phyloP scores from a whole-genome alignment of 2,888 invertebrate genomes.

The Phania funesta region DNA sequence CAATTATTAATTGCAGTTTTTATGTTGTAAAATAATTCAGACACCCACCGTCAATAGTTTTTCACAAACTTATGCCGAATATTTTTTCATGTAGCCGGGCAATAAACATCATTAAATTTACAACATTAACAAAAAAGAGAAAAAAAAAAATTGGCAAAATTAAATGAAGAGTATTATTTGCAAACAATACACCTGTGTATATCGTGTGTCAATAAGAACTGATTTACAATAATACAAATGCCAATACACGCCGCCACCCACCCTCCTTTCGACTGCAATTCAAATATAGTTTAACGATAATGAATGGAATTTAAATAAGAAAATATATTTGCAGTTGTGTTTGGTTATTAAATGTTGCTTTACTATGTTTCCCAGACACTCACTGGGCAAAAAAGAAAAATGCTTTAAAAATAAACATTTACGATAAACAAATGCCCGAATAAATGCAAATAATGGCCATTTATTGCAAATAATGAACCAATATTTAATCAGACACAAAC shows the following conservation, averaged over 20 bases:
- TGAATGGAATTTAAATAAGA: background rate
- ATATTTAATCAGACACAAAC: constrained; percentile 63
- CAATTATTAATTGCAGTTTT: constrained; percentile 42
- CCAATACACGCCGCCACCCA: background rate
- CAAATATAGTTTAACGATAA: constrained; percentile 4
- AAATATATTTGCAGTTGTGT: constrained; percentile 11
- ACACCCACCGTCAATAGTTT: background rate
- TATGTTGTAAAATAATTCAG: background rate
- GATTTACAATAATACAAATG: constrained; percentile 42
- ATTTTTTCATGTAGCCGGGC: background rate
- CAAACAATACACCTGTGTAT: constrained; percentile 52
- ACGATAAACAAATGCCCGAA: constrained; percentile 39
- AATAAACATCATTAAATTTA: constrained; percentile 55
- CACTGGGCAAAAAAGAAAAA: background rate
- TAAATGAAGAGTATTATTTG: constrained; percentile 20
- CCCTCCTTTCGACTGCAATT: background rate
- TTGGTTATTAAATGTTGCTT: constrained; percentile 27
- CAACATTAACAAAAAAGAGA: background rate
- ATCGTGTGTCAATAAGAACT: constrained; percentile 63
- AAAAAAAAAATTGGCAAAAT: background rate
- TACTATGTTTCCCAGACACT: background rate
- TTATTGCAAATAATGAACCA: constrained; percentile 67
- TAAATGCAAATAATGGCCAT: constrained; percentile 60
- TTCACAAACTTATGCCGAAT: too few species aligned
- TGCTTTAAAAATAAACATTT: constrained; percentile 2